These are phyloP conservation scores for Macrosteles quadrilineatus DNA, from an alignment of 1,140 invertebrate genomes.

Conservation along the genomic window DNA sequence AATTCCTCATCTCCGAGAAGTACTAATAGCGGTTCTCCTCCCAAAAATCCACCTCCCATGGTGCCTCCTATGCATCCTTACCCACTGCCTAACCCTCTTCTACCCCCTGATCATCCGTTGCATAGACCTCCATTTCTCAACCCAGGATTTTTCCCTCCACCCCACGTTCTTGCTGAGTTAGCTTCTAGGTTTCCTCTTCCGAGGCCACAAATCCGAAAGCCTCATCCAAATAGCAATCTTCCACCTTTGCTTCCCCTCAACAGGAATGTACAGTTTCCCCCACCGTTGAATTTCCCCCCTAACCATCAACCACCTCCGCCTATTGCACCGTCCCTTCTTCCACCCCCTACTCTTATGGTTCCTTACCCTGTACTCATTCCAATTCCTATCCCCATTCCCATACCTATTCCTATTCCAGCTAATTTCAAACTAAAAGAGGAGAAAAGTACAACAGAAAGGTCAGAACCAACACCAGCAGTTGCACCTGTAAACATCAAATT, in stretches of 20 bases:
- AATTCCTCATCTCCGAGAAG: constrained; percentile 20
- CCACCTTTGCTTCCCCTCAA: constrained; percentile 51
- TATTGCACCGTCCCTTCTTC: constrained; percentile 52
- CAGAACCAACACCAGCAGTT: neutral
- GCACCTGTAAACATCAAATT: neutral
- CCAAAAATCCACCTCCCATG: constrained; percentile 25
- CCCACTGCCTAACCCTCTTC: neutral
- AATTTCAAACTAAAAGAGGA: constrained; percentile 26
- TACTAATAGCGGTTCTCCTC: constrained; percentile 17
- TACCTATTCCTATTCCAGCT: constrained; percentile 74
- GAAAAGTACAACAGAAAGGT: neutral
- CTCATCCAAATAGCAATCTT: neutral
- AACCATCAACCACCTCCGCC: constrained; percentile 41
- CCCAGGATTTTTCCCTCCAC: constrained; percentile 31
- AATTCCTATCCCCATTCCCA: constrained; percentile 79
- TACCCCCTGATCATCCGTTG: constrained; percentile 15
- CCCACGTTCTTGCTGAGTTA: constrained; percentile 33
- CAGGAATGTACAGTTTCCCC: constrained; percentile 46
- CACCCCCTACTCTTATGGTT: constrained; percentile 78
- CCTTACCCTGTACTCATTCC: constrained; percentile 81
- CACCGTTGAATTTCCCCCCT: constrained; percentile 40
- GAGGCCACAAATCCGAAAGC: constrained; percentile 29
- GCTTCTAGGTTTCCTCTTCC: constrained; percentile 36
- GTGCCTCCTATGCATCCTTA: constrained; percentile 24
- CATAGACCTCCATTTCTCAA: constrained; percentile 24